These are phyloP conservation scores for Adelphocoris suturalis DNA, from an alignment of 2,888 invertebrate species.

Conservation along the genomic window DNA sequence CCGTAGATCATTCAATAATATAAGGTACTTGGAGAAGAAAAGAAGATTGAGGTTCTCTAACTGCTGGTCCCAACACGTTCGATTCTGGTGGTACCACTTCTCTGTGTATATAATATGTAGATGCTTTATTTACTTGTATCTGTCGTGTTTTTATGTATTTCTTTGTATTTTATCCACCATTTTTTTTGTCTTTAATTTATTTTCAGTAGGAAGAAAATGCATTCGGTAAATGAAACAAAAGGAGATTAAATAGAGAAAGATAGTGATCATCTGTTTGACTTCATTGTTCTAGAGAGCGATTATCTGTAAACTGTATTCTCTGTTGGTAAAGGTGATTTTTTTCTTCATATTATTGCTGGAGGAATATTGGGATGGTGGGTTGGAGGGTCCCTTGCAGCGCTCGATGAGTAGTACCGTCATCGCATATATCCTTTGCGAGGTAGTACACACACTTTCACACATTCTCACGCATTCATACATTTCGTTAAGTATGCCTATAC, in stretches of 20 bases:
- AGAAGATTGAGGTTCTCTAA: constrained; percentile 48
- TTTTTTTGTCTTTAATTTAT: constrained; percentile 32
- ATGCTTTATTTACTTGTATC: constrained; percentile 14
- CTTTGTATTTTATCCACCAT: constrained; percentile 41
- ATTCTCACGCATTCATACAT: constrained; percentile 60
- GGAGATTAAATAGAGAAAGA: constrained; percentile 41
- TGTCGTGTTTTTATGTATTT: constrained; percentile 27
- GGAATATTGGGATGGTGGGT: constrained; percentile 49
- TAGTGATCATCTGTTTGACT: constrained; percentile 30
- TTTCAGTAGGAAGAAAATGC: constrained; percentile 45
- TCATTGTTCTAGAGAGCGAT: constrained; percentile 64
- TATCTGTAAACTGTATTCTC: constrained; percentile 76
- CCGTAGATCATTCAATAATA: constrained; percentile 29
- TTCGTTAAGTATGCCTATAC: constrained; percentile 66
- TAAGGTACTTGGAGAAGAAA: constrained; percentile 48
- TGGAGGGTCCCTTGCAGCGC: constrained; percentile 74
- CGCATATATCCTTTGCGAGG: constrained; percentile 72
- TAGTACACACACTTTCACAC: constrained; percentile 69
- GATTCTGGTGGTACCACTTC: constrained; percentile 60
- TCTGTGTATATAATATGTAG: constrained; percentile 46
- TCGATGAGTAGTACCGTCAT: constrained; percentile 72
- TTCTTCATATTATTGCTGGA: constrained; percentile 57
- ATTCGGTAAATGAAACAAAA: constrained; percentile 50
- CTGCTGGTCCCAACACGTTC: constrained; percentile 72
- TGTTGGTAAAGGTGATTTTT: constrained; percentile 71